A percentile compares a stretch with the other conserved stretches of the same genome.
phyloP scores from a whole-genome alignment of 2,113 vertebrate genomes.

The Sphyrna mokarran region DNA sequence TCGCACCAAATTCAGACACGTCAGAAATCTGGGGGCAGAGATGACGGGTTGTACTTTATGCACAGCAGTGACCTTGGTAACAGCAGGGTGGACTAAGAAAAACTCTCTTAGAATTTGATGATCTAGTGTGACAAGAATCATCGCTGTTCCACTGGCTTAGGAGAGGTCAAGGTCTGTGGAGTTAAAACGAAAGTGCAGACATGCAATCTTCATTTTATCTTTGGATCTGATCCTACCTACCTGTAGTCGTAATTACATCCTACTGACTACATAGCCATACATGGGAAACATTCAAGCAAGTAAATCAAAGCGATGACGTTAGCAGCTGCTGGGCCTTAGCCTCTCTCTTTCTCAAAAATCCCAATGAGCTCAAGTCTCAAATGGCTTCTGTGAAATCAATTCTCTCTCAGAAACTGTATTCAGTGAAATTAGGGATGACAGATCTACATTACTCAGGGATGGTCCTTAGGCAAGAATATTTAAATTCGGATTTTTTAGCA shows the following conservation, averaged over 20 bases:
- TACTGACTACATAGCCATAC: constrained; percentile 10
- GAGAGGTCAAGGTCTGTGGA: constrained; percentile 43
- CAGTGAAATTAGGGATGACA: neutral
- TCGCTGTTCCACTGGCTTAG: constrained; percentile 31
- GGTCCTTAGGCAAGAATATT: neutral
- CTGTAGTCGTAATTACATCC: constrained; percentile 27
- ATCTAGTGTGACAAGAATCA: constrained; percentile 33
- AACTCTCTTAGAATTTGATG: constrained; percentile 45
- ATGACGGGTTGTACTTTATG: constrained; percentile 39
- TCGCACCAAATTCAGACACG: constrained; percentile 44
- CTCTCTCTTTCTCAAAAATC: constrained; percentile 13
- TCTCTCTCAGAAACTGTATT: constrained; percentile 10
- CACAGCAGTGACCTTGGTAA: constrained; percentile 42
- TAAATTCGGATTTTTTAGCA: neutral
- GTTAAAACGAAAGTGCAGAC: constrained; percentile 44
- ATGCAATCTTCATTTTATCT: constrained; percentile 36
- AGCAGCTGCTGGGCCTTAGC: constrained; percentile 11
- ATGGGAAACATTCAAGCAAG: constrained; percentile 24
- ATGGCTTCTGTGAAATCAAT: neutral
- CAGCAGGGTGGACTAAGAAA: constrained; percentile 43
- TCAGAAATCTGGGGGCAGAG: constrained; percentile 46
- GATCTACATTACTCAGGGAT: neutral
- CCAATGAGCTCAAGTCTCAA: neutral
- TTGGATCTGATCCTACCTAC: constrained; percentile 36
- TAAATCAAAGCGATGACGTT: constrained; percentile 13